Evolutionary conservation across 2,888 invertebrate species (phyloP), one percentile per base, ranked within the genome.

Genomic region (Erebia palarica): DNA sequence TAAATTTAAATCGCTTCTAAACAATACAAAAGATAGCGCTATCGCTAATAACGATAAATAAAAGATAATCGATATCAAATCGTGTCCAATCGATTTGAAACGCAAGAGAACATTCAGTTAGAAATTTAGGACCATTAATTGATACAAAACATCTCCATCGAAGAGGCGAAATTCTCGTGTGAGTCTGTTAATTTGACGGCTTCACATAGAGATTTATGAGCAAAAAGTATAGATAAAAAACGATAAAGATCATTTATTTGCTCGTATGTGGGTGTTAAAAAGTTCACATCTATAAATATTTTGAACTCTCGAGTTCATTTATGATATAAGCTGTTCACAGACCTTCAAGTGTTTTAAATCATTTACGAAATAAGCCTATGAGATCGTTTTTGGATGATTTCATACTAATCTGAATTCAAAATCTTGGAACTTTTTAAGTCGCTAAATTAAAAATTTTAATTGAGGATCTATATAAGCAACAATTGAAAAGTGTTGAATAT

Each of bases 61-160:
- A 58, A 66, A 58, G 3, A 47, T 66, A 66, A 66, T 66, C 21
- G 57, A 21, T 58, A 58, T 44, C 57, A 47, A 14, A 58, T 58
- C 66, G 58, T 66, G 66, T 14, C 57, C 3, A 57, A 58, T 44
- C 66, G 66, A 57, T 66, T 57, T 66, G 14, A 44, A 57, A 57
- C 18, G 27, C 44, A 47, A 66, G 57, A 58, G 21, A 66, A 66
- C 21, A 66, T 66, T 27, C 57, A 66, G 44, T 66, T 66, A 58
- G 14, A 21, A n/a, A 21, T 18, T 66, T 66, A 58, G 14, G 21
- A n/a, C 47, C 14, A 47, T 47, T 66, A 66, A 47, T 47, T 58
- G 66, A 66, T 58, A 58, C 47, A 47, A 66, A 66, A 58, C 66
- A 66, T 66, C 66, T 66, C 57, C 47, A 66, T 66, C 58, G 57